Base-by-base conservation (phyloP, 2,888 invertebrate genomes). In the Dolichomitus sp. region DNA sequence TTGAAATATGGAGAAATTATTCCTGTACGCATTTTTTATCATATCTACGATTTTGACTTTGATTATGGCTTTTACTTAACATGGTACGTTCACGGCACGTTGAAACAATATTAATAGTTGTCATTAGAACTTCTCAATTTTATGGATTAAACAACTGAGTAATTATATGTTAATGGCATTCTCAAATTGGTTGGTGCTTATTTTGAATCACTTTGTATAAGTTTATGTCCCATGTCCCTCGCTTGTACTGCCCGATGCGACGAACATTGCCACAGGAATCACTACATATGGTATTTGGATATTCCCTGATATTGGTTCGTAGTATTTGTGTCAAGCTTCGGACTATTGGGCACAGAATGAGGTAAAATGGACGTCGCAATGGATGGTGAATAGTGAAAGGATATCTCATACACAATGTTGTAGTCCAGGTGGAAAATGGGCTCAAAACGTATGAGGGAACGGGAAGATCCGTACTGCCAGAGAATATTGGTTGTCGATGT, bases 401-500 rank as follows among this genome's bases (percentile, higher is more conserved):
- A 70, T 57, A 70, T 59, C 63, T 63, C 63, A 12, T 14, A 7
- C 63, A 42, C 40, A 17, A 37, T 17, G 40, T 63, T 40, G 23
- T n/a, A 72, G 45, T 17, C 33, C 33, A 72, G 27, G 72, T 17
- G 72, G 72, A 61, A 59, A 72, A 72, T 72, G 42, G 59, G n/a
- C 57, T 23, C 45, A 45, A 72, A n/a, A 59, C n/a, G 30, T 45
- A 48, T 14, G 72, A 65, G 30, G 23, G 66, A 61, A 65, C n/a
- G 66, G 57, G 48, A 70, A 63, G 74, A 78, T 57, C n/a, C 6
- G 4, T 30, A n/a, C 27, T 65, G 23, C 50, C 59, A 74, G 80
- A 80, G 78, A 84, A 52, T 82, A 77, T 82, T 50, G 80, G 70
- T 84, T 54, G 33, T 33, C 45, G 80, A 59, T 59, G 69, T 76